Percentiles rank a stretch among this genome's conserved stretches.
Conservation (phyloP, 2,113 vertebrate genomes). For the Haemorhous mexicanus region DNA sequence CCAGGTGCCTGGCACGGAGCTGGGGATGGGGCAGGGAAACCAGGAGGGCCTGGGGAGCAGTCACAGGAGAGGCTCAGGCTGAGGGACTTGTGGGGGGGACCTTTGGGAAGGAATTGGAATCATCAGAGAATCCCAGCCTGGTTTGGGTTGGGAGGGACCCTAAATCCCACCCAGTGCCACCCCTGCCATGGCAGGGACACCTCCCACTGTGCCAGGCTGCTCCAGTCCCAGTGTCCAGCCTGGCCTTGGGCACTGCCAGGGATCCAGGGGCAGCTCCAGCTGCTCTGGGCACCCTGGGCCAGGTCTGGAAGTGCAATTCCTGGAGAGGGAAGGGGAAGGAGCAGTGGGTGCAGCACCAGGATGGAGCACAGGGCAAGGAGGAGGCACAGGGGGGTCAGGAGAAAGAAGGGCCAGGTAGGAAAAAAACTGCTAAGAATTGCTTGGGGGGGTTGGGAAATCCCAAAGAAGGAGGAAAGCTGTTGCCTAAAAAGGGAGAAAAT, state of each 20-base stretch:
- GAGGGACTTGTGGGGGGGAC: not conserved
- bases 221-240: too few species aligned
- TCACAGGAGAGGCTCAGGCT: accelerated
- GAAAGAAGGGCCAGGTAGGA: not conserved
- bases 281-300: too few species aligned
- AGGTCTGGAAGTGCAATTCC: too few species aligned
- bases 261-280: too few species aligned
- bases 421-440: not conserved
- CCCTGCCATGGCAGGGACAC: not conserved
- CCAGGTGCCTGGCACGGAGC: too few species aligned
- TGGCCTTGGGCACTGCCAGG: too few species aligned
- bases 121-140: not conserved
- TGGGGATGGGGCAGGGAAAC: not conserved
- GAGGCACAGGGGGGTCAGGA: accelerated
- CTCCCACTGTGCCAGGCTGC: not conserved
- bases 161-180: accelerated
- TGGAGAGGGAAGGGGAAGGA: not conserved
- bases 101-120: not conserved
- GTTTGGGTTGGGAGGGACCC: not conserved
- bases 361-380: not conserved
- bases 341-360: not conserved
- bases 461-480: not conserved
- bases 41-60: not conserved
- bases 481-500: not conserved
- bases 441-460: accelerated